These are phyloP conservation scores for Chiloscyllium plagiosum DNA, from an alignment of 2,113 vertebrate genomes.

Conservation along the genomic window DNA sequence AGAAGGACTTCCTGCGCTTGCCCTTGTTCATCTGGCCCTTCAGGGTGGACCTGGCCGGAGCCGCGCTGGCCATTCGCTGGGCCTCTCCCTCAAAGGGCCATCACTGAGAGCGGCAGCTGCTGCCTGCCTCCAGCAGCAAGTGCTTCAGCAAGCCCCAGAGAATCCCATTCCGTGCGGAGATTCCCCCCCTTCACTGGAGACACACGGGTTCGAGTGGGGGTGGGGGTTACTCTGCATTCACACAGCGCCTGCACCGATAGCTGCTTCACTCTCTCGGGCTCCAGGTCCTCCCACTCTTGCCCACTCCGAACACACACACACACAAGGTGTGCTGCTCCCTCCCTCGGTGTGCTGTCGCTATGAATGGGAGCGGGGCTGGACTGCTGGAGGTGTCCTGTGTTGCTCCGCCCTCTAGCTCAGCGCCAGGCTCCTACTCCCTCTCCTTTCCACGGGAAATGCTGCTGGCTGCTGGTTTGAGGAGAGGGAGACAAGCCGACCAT, in stretches of 20 bases:
- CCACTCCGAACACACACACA: background rate
- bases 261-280: too few species aligned
- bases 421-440: background rate
- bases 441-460: background rate
- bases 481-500: background rate
- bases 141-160: too few species aligned
- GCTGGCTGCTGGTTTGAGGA: background rate
- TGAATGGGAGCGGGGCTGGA: background rate
- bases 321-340: constrained; percentile 16
- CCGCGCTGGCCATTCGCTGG: background rate
- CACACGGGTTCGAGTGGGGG: too few species aligned
- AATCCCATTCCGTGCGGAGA: too few species aligned
- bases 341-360: constrained; percentile 14
- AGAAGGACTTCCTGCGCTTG: constrained; percentile 22
- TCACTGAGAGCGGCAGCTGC: too few species aligned
- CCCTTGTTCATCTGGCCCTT: background rate
- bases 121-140: too few species aligned
- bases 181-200: too few species aligned
- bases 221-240: too few species aligned
- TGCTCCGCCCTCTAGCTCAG: background rate
- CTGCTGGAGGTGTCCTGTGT: background rate
- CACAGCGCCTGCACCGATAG: too few species aligned
- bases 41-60: background rate
- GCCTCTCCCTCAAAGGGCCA: background rate
- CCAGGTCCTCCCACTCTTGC: background rate